Base-by-base conservation (phyloP, 2,797 vertebrate genomes). In the Tamandua tetradactyla region DNA sequence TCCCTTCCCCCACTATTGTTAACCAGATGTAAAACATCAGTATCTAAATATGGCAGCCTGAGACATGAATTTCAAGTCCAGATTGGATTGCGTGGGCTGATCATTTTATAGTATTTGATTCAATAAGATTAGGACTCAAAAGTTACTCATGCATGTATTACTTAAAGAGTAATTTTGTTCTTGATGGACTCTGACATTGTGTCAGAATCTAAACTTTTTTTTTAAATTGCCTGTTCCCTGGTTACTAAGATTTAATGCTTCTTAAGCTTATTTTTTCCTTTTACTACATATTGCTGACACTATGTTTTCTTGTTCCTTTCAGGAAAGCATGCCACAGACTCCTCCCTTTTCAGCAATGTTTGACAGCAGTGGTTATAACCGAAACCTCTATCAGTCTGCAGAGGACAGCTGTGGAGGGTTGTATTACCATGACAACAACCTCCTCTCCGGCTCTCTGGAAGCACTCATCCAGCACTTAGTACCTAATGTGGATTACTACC, bases 301-400 rank as follows among this genome's bases (percentile, higher is more conserved):
- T 1, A 0, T 76, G 22, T 74, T 55, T 76, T 71, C 30, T 59
- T 25, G 61, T 91, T 93, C 47, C 78, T 72, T 89, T 92, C 94
- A 99, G 99, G 98, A 98, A 98, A 99, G 98, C 97, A 99, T 99
- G 99, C 99, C 99, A 94, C 99, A 99, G 98, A 99, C 99, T 0
- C 99, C 99, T 95, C 99, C 99, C 13, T 99, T 99, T 97, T 98
- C 98, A 22, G 98, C 98, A 3, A 99, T 99, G 99, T 99, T 99
- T 97, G 99, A 99, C 97, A 98, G 99, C 96, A 98, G 98, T 13
- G 94, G 98, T 96, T 99, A 98, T 97, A 99, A 99, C 98, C 98
- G 98, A 93, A 99, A 99, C 97, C 97, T 99, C 52, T 99, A 99
- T 96, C 99, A 98, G 98, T 97, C 98, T 37, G 98, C 99, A 92